These are phyloP conservation scores for Squalus acanthias DNA, from an alignment of 2,797 vertebrate species.

Conservation along the genomic window DNA sequence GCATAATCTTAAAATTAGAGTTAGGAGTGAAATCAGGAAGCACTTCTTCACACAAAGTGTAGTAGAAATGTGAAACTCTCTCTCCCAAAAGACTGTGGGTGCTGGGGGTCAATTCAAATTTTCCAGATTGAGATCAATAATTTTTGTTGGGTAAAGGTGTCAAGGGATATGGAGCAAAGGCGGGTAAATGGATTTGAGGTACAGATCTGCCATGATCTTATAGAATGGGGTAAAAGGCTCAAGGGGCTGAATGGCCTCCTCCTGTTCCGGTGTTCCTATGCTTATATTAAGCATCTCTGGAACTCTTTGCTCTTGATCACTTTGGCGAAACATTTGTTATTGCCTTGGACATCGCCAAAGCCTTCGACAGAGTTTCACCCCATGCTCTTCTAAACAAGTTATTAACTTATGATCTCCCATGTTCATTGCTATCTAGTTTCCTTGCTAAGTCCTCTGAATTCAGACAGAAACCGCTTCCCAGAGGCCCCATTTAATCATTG, in stretches of 20 bases:
- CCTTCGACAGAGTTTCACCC: background rate
- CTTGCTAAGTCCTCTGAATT: background rate
- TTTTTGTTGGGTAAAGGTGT: too few relatives aligned
- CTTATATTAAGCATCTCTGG: background rate
- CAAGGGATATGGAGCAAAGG: too few relatives aligned
- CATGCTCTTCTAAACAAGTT: background rate
- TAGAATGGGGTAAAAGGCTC: background rate
- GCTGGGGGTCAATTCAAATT: too few relatives aligned
- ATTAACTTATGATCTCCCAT: too few relatives aligned
- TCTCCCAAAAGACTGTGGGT: too few relatives aligned
- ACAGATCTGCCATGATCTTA: background rate
- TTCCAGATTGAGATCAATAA: too few relatives aligned
- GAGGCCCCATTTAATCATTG: background rate
- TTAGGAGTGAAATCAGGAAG: too few relatives aligned
- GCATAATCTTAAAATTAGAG: too few relatives aligned
- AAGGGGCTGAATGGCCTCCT: background rate
- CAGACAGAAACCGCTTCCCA: background rate
- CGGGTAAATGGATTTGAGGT: too few relatives aligned
- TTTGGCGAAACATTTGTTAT: too few relatives aligned
- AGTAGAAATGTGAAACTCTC: too few relatives aligned
- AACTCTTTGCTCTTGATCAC: background rate
- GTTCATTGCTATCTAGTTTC: background rate
- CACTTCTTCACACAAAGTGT: too few relatives aligned
- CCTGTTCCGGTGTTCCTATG: background rate
- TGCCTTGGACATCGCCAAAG: background rate